Evolutionary conservation across 35 echinoderm and acorn worm species (phyloP).

Genomic region (Apostichopus californicus): DNA sequence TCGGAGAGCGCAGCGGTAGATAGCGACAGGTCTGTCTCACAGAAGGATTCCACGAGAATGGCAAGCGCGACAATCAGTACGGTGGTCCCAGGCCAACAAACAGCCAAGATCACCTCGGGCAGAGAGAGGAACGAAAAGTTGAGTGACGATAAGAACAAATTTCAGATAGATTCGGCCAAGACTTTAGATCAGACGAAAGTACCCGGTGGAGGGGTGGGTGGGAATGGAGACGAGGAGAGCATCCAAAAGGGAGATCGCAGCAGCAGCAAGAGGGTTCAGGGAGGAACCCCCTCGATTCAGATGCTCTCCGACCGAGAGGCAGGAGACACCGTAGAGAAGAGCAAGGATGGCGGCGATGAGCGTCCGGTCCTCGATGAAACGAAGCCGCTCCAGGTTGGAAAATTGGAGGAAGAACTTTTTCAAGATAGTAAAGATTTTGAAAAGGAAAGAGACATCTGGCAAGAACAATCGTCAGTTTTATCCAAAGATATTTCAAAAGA

Average conservation of each 20-base stretch:
- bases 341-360: background rate
- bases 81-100: background rate
- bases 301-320: background rate
- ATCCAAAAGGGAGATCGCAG: background rate
- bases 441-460: slow-evolving; percentile 14
- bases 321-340: background rate
- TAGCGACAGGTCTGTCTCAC: background rate
- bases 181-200: background rate
- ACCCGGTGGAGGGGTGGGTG: background rate
- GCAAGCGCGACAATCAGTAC: background rate
- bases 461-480: slow-evolving; percentile 15
- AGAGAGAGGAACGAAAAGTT: background rate
- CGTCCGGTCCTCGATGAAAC: background rate
- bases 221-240: background rate
- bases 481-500: slow-evolving; percentile 10
- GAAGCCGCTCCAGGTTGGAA: background rate
- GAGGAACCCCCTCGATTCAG: background rate
- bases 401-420: no score
- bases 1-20: background rate
- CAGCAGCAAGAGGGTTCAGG: background rate
- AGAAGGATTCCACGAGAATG: background rate
- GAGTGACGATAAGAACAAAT: background rate
- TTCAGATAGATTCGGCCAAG: background rate
- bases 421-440: background rate
- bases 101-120: background rate